These are phyloP conservation scores for Stomatorhinus walkeri DNA, from an alignment of 2,797 vertebrate genomes.

Conservation along the genomic window DNA sequence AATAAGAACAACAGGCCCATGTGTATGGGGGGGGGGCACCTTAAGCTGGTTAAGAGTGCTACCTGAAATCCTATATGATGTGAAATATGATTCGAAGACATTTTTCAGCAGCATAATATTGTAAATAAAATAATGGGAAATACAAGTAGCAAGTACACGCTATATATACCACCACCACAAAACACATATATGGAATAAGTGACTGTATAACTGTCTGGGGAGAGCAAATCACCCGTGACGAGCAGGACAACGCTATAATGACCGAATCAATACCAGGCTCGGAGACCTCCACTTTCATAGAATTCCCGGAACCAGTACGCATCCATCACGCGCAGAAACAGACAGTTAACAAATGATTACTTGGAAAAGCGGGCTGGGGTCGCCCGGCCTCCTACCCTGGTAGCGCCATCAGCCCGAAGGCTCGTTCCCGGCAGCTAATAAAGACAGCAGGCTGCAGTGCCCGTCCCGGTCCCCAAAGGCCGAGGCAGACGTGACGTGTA, in stretches of 20 bases:
- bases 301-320: neutral
- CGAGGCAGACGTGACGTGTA: neutral
- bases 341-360: conserved; percentile 1
- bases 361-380: neutral
- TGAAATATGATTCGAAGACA: neutral
- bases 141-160: neutral
- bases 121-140: neutral
- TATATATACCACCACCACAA: neutral
- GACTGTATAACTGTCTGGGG: neutral
- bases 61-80: neutral
- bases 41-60: neutral
- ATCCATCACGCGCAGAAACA: neutral
- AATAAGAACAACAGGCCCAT: neutral
- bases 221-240: neutral
- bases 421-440: neutral
- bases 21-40: neutral
- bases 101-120: neutral
- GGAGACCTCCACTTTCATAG: neutral
- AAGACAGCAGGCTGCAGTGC: neutral
- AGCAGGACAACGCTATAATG: neutral
- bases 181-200: neutral
- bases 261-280: neutral
- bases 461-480: neutral
- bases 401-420: neutral
- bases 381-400: neutral